Evolutionary conservation across 2,113 vertebrate genomes (phyloP), one percentile per base, ranked within the genome.

Genomic region (Chascanopsetta lugubris): DNA sequence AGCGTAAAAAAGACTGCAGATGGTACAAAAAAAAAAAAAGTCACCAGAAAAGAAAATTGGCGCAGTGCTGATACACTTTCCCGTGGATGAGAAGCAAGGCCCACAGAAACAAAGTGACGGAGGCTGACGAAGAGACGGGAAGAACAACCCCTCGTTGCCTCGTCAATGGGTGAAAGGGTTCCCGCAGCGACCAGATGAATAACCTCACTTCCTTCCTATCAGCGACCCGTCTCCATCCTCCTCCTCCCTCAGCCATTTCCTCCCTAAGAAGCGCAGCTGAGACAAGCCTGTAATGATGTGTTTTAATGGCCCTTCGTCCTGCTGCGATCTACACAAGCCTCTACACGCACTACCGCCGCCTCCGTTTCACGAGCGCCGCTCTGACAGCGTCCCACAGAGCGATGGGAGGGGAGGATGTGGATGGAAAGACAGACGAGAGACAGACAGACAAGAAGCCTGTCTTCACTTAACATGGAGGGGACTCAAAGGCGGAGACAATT

Each of bases 301-400:
- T 71, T 80, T 75, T 76, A 83, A 81, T 77, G 76, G 57, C 69
- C 62, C 47, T 79, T 47, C 49, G 58, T 81, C 73, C 55, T 61
- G 62, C 75, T 63, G 73, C 43, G 71, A 81, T 58, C 53, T 20
- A 49, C 63, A 21, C 20, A 56, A 63, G 65, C 29, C 20, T 75
- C 69, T 57, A 36, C 68, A 72, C 46, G 69, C 32, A 26, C 45
- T 9, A 47, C 57, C 63, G 67, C 72, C 48, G 45, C 54, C 54
- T 83, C 49, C 57, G 58, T 68, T 45, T 51, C 50, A 67, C 56
- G 62, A 30, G 24, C 54, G 65, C 26, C 48, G 71, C 8, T 27
- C 54, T 70, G 62, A 75, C 71, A 54, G 64, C 48, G 21, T 55
- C 71, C 70, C 24, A 12, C 49, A 26, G 62, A 50, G 63, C 21